Conservation (phyloP, 2,113 vertebrate species). For the Varanus komodoensis region DNA sequence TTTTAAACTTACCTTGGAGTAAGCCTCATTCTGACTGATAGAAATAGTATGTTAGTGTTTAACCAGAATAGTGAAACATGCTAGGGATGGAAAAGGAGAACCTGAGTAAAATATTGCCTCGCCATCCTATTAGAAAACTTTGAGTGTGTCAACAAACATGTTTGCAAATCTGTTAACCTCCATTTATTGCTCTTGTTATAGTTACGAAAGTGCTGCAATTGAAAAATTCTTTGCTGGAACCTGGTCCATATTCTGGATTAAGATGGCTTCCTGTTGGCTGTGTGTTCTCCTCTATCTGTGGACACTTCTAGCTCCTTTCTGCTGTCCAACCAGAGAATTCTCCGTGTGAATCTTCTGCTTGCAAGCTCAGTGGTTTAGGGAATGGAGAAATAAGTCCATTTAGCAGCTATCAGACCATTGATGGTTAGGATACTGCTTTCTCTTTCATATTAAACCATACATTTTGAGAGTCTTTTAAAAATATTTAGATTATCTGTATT, state of each 20-base stretch:
- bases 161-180: not conserved
- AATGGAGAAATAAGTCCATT: slow-evolving; percentile 3
- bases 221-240: slow-evolving; percentile 91
- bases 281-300: slow-evolving; percentile 90
- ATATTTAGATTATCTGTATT: slow-evolving; percentile 29
- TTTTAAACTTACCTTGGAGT: not conserved
- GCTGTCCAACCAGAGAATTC: slow-evolving; percentile 82
- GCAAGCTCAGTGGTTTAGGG: slow-evolving; percentile 12
- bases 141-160: not conserved
- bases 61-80: not conserved
- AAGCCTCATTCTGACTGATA: not conserved
- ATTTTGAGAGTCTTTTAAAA: slow-evolving; percentile 21
- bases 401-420: not conserved
- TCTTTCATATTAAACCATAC: slow-evolving; percentile 31
- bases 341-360: slow-evolving; percentile 67
- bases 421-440: slow-evolving; percentile 29
- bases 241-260: slow-evolving; percentile 97
- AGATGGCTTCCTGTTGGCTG: slow-evolving; percentile 95
- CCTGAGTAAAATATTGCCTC: not conserved
- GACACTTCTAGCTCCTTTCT: slow-evolving; percentile 90
- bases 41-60: not conserved
- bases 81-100: not conserved
- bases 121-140: not conserved
- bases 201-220: slow-evolving; percentile 89
- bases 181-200: slow-evolving; percentile 59